Conservation (phyloP, 2,888 invertebrate genomes). For the Ophioninae sp. region DNA sequence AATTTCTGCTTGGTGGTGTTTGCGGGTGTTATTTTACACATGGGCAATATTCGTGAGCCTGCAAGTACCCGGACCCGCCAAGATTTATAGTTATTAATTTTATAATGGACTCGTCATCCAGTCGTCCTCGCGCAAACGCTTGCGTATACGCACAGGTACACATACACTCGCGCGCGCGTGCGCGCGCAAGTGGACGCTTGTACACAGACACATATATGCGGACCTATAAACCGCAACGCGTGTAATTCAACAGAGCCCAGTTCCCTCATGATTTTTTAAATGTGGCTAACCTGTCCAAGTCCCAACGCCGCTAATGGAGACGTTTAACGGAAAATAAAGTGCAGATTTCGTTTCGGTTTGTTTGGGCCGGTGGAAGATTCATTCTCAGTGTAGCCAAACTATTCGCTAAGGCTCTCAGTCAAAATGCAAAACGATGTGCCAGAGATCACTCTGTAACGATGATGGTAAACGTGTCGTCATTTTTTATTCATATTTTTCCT, state of each 20-base stretch:
- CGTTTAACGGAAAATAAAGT: slow-evolving; percentile 66
- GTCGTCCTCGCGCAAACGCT: slow-evolving; percentile 61
- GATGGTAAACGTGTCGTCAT: neutral
- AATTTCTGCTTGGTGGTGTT: slow-evolving; percentile 23
- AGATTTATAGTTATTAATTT: slow-evolving; percentile 79
- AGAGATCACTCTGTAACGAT: slow-evolving; percentile 8
- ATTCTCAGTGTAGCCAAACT: neutral
- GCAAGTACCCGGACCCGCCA: slow-evolving; percentile 63
- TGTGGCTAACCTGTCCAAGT: slow-evolving; percentile 39
- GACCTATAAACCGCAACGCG: slow-evolving; percentile 33
- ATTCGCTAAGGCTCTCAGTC: neutral
- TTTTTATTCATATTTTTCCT: neutral
- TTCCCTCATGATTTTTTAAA: slow-evolving; percentile 57
- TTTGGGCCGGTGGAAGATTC: slow-evolving; percentile 40
- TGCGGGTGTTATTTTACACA: slow-evolving; percentile 1
- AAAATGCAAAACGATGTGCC: slow-evolving; percentile 20
- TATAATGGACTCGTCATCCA: slow-evolving; percentile 77
- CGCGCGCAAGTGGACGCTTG: neutral
- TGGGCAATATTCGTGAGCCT: slow-evolving; percentile 49
- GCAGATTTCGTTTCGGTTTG: slow-evolving; percentile 26
- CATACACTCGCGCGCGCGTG: too few relatives aligned
- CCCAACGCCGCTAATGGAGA: slow-evolving; percentile 61
- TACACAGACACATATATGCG: neutral
- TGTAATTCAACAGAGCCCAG: slow-evolving; percentile 46
- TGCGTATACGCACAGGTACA: neutral